These are phyloP conservation scores for Falcunculus frontatus DNA, from an alignment of 2,113 vertebrate genomes.

Conservation along the genomic window DNA sequence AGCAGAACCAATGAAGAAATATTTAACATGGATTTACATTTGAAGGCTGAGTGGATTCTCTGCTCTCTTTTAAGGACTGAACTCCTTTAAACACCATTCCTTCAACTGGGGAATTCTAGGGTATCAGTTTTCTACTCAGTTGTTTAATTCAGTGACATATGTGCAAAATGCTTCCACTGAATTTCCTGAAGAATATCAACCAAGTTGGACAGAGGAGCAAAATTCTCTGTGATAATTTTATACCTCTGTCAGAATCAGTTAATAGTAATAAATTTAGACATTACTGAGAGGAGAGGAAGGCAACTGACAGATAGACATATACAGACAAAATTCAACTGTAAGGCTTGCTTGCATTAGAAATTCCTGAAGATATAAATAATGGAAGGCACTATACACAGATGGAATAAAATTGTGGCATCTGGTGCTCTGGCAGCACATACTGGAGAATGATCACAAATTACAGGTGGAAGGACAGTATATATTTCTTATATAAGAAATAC, in stretches of 20 bases:
- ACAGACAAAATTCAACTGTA: slow-evolving; percentile 9
- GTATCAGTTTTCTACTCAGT: background rate
- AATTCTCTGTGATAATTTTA: background rate
- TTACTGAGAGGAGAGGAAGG: background rate
- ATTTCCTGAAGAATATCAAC: background rate
- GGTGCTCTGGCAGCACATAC: background rate
- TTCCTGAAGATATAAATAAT: slow-evolving; percentile 8
- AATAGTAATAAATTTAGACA: background rate
- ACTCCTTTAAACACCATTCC: background rate
- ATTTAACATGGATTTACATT: background rate
- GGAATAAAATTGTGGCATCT: background rate
- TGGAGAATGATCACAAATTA: background rate
- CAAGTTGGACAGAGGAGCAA: background rate
- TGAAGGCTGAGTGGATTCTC: background rate
- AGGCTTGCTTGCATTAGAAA: background rate
- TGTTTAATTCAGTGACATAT: background rate
- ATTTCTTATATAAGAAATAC: background rate
- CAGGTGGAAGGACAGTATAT: background rate
- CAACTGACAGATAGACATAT: slow-evolving; percentile 13
- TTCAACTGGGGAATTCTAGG: background rate
- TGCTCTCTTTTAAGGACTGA: background rate
- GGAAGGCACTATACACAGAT: background rate
- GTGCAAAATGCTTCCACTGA: background rate
- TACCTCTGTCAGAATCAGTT: background rate
- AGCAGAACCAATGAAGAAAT: background rate